Conservation (phyloP, 1,140 invertebrate species). For the Sarcophaga peregrina region DNA sequence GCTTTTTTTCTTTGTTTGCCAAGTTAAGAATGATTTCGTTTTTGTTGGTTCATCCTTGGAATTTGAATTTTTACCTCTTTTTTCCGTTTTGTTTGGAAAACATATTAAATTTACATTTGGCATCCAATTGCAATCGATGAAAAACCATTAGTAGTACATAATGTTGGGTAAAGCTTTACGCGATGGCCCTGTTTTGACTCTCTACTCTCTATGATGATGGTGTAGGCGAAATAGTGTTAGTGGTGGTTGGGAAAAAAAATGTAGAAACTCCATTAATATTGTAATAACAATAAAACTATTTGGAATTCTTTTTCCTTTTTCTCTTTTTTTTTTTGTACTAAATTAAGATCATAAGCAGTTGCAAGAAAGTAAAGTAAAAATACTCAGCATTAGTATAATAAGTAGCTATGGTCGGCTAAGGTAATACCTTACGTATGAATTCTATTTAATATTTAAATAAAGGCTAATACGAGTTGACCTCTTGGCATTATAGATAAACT, state of each 20-base stretch:
- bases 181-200: neutral
- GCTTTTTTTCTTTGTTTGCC: neutral
- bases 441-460: too few relatives aligned
- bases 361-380: neutral
- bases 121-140: slow-evolving; percentile 37
- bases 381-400: neutral
- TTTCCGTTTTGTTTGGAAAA: slow-evolving; percentile 14
- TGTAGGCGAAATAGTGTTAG: neutral
- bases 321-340: neutral
- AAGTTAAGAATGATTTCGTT: slow-evolving; percentile 11
- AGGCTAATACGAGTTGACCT: too few relatives aligned
- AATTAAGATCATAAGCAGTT: neutral
- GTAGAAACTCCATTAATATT: slow-evolving; percentile 32
- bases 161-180: neutral
- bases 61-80: slow-evolving; percentile 27
- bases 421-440: neutral
- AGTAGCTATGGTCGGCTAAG: neutral
- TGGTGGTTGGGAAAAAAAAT: neutral
- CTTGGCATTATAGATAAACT: too few relatives aligned
- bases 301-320: neutral
- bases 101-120: slow-evolving; percentile 42
- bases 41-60: slow-evolving; percentile 21
- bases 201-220: neutral
- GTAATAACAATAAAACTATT: slow-evolving; percentile 35
- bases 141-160: slow-evolving; percentile 33